Evolutionary conservation across 2,888 invertebrate genomes (phyloP).

Genomic region (Dicroscelio sp.): DNA sequence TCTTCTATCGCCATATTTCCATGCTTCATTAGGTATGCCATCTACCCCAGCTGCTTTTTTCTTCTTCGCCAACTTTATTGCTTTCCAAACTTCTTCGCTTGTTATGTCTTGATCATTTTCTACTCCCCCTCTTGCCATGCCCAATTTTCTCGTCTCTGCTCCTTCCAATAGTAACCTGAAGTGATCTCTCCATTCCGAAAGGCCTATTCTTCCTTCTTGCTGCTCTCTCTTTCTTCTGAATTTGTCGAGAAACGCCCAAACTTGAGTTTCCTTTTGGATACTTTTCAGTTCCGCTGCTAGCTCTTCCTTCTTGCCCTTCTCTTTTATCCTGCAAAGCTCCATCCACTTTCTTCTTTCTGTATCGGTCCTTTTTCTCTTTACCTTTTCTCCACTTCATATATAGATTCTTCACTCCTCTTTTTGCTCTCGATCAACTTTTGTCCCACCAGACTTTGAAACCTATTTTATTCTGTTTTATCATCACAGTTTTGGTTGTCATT

Average conservation of each 20-base stretch:
- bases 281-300: neutral
- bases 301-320: constrained; percentile 18
- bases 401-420: constrained; percentile 34
- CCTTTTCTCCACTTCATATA: constrained; percentile 24
- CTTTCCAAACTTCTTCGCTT: neutral
- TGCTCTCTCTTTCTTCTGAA: constrained; percentile 18
- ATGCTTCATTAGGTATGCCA: neutral
- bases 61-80: neutral
- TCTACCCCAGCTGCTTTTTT: neutral
- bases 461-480: constrained; percentile 36
- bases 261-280: neutral
- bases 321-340: constrained; percentile 10
- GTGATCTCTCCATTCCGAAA: neutral
- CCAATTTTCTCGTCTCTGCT: neutral
- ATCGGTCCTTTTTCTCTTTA: neutral
- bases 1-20: neutral
- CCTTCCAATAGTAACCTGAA: constrained; percentile 8
- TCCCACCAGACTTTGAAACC: constrained; percentile 49
- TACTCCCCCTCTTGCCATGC: neutral
- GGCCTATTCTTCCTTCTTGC: neutral
- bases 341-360: constrained; percentile 26
- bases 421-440: neutral
- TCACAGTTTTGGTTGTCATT: constrained; percentile 3
- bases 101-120: neutral
- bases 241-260: constrained; percentile 49